These are phyloP conservation scores for Schizotus pectinicornis DNA, from an alignment of 2,888 invertebrate genomes.

Conservation along the genomic window DNA sequence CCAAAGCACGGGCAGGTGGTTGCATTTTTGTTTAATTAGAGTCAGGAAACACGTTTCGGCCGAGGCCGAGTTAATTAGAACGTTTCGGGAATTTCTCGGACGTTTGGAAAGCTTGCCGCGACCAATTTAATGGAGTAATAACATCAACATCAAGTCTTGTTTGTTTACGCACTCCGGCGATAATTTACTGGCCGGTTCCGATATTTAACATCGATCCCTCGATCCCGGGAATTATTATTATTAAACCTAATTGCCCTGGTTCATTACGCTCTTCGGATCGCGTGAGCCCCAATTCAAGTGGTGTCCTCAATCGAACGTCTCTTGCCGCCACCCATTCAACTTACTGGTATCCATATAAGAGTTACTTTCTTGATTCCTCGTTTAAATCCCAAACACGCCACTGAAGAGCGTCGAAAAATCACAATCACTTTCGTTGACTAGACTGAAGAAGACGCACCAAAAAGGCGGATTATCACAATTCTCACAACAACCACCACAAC, in stretches of 20 bases:
- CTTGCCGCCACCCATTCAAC: too few species aligned
- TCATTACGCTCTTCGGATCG: neutral
- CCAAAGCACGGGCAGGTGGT: constrained; percentile 33
- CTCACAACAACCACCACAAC: constrained; percentile 8
- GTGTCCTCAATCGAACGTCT: too few species aligned
- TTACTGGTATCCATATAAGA: constrained; percentile 7
- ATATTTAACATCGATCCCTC: constrained; percentile 11
- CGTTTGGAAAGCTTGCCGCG: constrained; percentile 12
- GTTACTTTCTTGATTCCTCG: constrained; percentile 16
- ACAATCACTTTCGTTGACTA: constrained; percentile 20
- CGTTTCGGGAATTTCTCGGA: constrained; percentile 23
- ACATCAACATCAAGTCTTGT: constrained; percentile 19
- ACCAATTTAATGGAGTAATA: constrained; percentile 12
- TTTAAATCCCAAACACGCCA: constrained; percentile 15
- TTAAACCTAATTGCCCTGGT: constrained; percentile 8
- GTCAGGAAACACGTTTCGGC: constrained; percentile 32
- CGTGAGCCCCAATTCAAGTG: too few species aligned
- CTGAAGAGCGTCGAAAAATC: constrained; percentile 8
- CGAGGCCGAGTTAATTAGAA: constrained; percentile 27
- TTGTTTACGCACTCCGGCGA: constrained; percentile 4
- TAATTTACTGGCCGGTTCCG: constrained; percentile 19
- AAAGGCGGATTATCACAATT: constrained; percentile 20
- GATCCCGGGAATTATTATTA: constrained; percentile 1
- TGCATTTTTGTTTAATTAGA: constrained; percentile 36
- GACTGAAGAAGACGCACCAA: constrained; percentile 15